A percentile compares a stretch with the other conserved stretches of the same genome.
phyloP scores from a whole-genome alignment of 2,113 vertebrate genomes.

The Anthoscopus minutus region DNA sequence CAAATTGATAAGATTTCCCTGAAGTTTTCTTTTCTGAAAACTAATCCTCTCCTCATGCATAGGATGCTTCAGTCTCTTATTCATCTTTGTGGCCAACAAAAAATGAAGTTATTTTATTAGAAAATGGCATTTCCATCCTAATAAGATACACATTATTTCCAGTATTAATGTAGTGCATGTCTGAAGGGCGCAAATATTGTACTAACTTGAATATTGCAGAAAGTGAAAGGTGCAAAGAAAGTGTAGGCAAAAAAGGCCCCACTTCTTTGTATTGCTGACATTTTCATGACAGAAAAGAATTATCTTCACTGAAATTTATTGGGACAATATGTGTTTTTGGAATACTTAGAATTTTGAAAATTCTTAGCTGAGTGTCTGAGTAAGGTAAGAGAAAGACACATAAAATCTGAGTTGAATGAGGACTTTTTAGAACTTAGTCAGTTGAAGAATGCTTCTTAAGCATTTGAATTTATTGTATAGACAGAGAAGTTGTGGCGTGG shows the following conservation, averaged over 20 bases:
- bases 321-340: background rate
- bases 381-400: background rate
- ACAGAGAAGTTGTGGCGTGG: background rate
- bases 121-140: background rate
- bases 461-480: background rate
- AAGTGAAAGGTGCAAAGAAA: background rate
- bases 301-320: background rate
- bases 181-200: background rate
- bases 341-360: background rate
- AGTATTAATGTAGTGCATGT: background rate
- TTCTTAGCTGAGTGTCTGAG: background rate
- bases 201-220: background rate
- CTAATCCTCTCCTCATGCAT: background rate
- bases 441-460: background rate
- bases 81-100: background rate
- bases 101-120: background rate
- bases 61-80: background rate
- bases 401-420: background rate
- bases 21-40: background rate
- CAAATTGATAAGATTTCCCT: background rate
- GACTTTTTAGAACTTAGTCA: background rate
- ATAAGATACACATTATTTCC: background rate
- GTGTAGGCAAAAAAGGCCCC: background rate
- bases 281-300: background rate
- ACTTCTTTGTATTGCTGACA: background rate